Percentiles rank a stretch among this genome's conserved stretches.
phyloP scores from a whole-genome alignment of 2,797 vertebrate species.

The Myoxocephalus aenaeus region DNA sequence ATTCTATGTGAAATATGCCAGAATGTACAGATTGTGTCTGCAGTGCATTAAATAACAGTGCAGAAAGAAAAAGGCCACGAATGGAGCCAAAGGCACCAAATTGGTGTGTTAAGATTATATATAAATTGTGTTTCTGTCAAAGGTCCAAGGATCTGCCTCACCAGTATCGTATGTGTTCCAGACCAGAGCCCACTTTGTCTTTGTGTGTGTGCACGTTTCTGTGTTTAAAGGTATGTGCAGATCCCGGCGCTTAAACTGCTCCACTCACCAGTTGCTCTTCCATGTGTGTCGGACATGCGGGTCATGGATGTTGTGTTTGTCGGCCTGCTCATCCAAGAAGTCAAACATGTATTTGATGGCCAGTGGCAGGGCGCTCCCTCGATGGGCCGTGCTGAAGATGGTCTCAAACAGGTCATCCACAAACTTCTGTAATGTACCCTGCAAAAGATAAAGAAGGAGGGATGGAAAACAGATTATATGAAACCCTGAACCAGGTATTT shows the following conservation, averaged over 20 bases:
- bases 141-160: slow-evolving; percentile 3
- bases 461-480: background rate
- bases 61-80: background rate
- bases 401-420: slow-evolving; percentile 99
- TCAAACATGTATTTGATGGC: slow-evolving; percentile 99
- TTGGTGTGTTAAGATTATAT: slow-evolving; percentile 1
- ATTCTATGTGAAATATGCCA: slow-evolving; percentile 56
- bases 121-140: background rate
- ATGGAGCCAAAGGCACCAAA: slow-evolving; percentile 3
- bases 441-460: slow-evolving; percentile 7
- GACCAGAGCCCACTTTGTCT: background rate
- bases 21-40: slow-evolving; percentile 24
- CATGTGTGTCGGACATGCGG: slow-evolving; percentile 97
- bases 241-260: background rate
- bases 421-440: slow-evolving; percentile 99
- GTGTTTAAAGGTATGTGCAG: background rate
- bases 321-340: slow-evolving; percentile 97
- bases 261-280: slow-evolving; percentile 98
- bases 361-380: slow-evolving; percentile 95
- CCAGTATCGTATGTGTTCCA: background rate
- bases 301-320: slow-evolving; percentile 96
- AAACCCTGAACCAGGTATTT: background rate
- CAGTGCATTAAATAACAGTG: slow-evolving; percentile 21
- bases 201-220: background rate
- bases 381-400: slow-evolving; percentile 98